Evolutionary conservation across 2,797 vertebrate species (phyloP), one percentile per base, ranked within the genome.

Genomic region (Nothura maculosa): DNA sequence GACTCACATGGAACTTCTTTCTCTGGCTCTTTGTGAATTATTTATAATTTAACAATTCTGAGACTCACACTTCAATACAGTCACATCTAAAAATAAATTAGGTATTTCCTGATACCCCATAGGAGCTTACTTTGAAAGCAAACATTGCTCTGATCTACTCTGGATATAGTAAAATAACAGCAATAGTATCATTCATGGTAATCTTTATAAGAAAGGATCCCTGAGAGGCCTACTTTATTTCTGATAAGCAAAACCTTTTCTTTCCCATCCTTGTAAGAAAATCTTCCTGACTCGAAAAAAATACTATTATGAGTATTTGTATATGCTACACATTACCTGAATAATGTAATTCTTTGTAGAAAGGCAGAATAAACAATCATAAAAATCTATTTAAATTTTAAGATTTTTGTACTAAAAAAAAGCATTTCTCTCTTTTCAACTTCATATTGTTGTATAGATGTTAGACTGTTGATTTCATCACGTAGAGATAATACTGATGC

Each of bases 161-260:
- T 76, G 32, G 8, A 45, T 36, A 34, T 32, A 78, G 11, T 25
- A 47, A 54, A 45, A 17, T 25, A 77, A 79, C 17, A 70, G 34
- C 52, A 55, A n/a, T 43, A 78, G 11, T 47, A 57, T 27, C 9
- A 42, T 3, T 27, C 24, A 62, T 0, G 1, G 4, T 28, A 4
- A 1, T 25, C 64, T 55, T 58, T 72, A 68, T 27, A 64, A 36
- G 32, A 80, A 38, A 12, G 9, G 11, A 6, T 27, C 7, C 42
- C 15, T 30, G 50, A 58, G 84, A 60, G 27, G 12, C 5, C 32
- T 55, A 18, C 45, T 16, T 68, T 74, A 17, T 19, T 22, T 54
- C 63, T 55, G 38, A 8, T 5, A 81, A 38, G 22, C 4, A 84
- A 61, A 50, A 34, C n/a, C 9, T 81, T 86, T 70, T 90, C 15